phyloP scores from a whole-genome alignment of 2,797 vertebrate genomes.

The Hippocampus kuda region DNA sequence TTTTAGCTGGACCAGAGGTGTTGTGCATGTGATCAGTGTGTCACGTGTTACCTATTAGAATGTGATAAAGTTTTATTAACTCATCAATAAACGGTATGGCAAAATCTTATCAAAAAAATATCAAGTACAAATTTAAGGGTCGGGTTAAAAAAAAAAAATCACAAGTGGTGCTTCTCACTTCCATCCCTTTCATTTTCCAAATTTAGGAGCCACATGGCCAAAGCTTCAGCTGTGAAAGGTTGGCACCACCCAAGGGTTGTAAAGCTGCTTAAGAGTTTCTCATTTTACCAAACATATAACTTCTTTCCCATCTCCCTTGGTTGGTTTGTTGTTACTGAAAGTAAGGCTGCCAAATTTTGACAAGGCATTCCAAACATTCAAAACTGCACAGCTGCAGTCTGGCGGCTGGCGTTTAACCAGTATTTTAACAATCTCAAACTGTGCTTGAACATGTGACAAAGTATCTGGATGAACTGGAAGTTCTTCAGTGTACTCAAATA shows the following conservation, averaged over 20 bases:
- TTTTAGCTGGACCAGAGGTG: slow-evolving; percentile 48
- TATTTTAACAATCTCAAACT: slow-evolving; percentile 10
- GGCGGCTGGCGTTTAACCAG: slow-evolving; percentile 19
- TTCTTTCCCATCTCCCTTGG: neutral
- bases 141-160: slow-evolving; percentile 13
- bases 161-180: slow-evolving; percentile 29
- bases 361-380: slow-evolving; percentile 45
- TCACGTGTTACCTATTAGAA: slow-evolving; percentile 26
- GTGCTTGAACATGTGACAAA: neutral
- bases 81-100: neutral
- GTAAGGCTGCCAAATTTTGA: slow-evolving; percentile 38
- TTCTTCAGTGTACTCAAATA: slow-evolving; percentile 24
- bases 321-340: slow-evolving; percentile 18
- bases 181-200: slow-evolving; percentile 30
- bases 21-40: slow-evolving; percentile 35
- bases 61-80: slow-evolving; percentile 14
- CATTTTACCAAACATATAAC: neutral
- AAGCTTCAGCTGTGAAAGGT: slow-evolving; percentile 21
- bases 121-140: slow-evolving; percentile 11
- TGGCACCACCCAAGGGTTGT: slow-evolving; percentile 33
- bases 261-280: slow-evolving; percentile 38
- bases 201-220: slow-evolving; percentile 42
- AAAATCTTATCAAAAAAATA: neutral
- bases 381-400: slow-evolving; percentile 30
- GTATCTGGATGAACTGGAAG: slow-evolving; percentile 12